A percentile compares a stretch with the other conserved stretches of the same genome.
These are phyloP conservation scores for Glossophaga mutica DNA, from an alignment of 2,797 vertebrate genomes.

Conservation along the genomic window DNA sequence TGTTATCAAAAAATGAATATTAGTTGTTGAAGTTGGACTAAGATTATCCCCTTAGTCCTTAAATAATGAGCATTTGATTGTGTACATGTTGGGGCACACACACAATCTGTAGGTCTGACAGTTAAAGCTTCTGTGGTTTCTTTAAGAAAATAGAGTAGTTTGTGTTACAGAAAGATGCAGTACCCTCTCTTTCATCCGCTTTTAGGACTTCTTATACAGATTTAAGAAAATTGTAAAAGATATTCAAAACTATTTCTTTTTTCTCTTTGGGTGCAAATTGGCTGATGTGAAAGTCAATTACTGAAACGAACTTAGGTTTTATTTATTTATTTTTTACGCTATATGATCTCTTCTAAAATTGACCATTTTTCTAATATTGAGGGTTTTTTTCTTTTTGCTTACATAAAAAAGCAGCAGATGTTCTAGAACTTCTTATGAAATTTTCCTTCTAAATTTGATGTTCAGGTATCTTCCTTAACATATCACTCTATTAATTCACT, in stretches of 20 bases:
- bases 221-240: neutral
- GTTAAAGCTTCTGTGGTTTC: neutral
- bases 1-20: conserved; percentile 3
- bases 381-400: neutral
- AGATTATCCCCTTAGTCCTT: neutral
- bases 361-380: conserved; percentile 14
- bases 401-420: conserved; percentile 20
- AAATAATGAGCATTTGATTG: neutral
- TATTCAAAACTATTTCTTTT: neutral
- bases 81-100: neutral
- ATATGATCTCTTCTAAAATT: conserved; percentile 27
- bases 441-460: conserved; percentile 47
- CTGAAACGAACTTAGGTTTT: neutral
- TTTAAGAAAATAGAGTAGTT: neutral
- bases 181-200: neutral
- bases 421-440: neutral
- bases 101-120: neutral
- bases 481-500: neutral
- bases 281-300: neutral
- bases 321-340: neutral
- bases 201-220: neutral
- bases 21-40: neutral
- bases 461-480: conserved; percentile 28
- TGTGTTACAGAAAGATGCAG: neutral
- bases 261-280: neutral